A percentile compares a stretch with the other conserved stretches of the same genome.
Evolutionary conservation across 2,888 invertebrate species (phyloP).

Genomic region (Dryocosmus kuriphilus): DNA sequence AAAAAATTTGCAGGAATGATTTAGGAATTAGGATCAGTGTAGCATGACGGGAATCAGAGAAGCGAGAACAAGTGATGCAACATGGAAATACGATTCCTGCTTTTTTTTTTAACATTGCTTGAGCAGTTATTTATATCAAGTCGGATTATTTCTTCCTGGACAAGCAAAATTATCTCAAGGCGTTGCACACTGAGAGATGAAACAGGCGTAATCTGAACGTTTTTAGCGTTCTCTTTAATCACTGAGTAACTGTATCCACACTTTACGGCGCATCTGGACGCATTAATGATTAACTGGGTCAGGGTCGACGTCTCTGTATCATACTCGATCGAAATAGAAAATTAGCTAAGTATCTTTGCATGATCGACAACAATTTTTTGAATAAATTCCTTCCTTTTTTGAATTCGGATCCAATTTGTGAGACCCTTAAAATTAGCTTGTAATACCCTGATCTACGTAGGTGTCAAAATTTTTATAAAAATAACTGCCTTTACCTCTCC

Average conservation of each 20-base stretch:
- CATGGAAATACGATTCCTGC: slow-evolving; percentile 8
- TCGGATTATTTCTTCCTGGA: slow-evolving; percentile 37
- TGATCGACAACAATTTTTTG: too few species aligned
- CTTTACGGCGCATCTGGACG: slow-evolving; percentile 55
- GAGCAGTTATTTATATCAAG: slow-evolving; percentile 29
- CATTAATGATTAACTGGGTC: slow-evolving; percentile 69
- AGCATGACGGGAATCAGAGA: slow-evolving; percentile 30
- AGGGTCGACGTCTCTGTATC: slow-evolving; percentile 70
- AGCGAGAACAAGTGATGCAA: slow-evolving; percentile 27
- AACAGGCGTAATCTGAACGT: slow-evolving; percentile 9
- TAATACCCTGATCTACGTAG: too few species aligned
- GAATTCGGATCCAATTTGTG: neutral
- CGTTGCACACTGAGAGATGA: slow-evolving; percentile 19
- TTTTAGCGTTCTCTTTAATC: slow-evolving; percentile 32
- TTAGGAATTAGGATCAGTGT: slow-evolving; percentile 14
- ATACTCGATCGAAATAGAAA: neutral
- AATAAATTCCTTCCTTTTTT: too few species aligned
- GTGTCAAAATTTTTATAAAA: too few species aligned
- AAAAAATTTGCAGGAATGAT: slow-evolving; percentile 10
- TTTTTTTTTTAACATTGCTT: slow-evolving; percentile 16
- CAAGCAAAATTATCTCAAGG: slow-evolving; percentile 20
- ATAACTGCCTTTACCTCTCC: too few species aligned
- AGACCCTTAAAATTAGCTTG: neutral
- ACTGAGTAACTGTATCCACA: slow-evolving; percentile 43
- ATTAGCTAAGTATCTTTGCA: slow-evolving; percentile 12